Conservation (phyloP, 2,888 invertebrate genomes). For the Cephus spinipes region DNA sequence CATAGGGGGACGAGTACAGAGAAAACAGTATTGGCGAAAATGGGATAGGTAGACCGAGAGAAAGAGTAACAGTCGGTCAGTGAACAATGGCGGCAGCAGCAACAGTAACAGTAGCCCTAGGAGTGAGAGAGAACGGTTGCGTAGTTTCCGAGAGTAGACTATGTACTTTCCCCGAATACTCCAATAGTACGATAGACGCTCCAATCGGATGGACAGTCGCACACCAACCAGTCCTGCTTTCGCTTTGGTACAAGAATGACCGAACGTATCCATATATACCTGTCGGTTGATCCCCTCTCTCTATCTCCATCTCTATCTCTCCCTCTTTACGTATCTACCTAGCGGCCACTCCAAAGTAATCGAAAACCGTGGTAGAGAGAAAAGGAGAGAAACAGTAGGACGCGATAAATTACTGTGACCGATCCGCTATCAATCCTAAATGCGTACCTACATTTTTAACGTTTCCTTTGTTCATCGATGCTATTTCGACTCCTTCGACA, state of each 20-base stretch:
- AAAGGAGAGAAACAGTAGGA: slow-evolving; percentile 19
- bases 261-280: slow-evolving; percentile 26
- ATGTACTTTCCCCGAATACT: slow-evolving; percentile 2
- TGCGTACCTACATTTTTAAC: slow-evolving; percentile 44
- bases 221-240: slow-evolving; percentile 38
- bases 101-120: background rate
- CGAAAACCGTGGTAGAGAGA: slow-evolving; percentile 43
- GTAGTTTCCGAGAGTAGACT: slow-evolving; percentile 7
- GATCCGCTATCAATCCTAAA: slow-evolving; percentile 47
- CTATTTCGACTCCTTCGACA: slow-evolving; percentile 7
- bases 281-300: background rate
- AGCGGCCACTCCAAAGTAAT: slow-evolving; percentile 50
- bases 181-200: background rate
- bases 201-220: background rate
- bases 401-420: slow-evolving; percentile 52
- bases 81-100: background rate
- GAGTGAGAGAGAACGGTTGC: background rate
- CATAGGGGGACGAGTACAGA: background rate
- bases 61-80: background rate
- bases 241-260: slow-evolving; percentile 43
- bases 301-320: too few species aligned
- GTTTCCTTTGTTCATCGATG: slow-evolving; percentile 37
- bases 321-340: background rate
- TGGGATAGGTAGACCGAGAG: background rate
- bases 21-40: background rate